phyloP scores from a whole-genome alignment of 1,140 invertebrate genomes.

The Drosophila ogumai region DNA sequence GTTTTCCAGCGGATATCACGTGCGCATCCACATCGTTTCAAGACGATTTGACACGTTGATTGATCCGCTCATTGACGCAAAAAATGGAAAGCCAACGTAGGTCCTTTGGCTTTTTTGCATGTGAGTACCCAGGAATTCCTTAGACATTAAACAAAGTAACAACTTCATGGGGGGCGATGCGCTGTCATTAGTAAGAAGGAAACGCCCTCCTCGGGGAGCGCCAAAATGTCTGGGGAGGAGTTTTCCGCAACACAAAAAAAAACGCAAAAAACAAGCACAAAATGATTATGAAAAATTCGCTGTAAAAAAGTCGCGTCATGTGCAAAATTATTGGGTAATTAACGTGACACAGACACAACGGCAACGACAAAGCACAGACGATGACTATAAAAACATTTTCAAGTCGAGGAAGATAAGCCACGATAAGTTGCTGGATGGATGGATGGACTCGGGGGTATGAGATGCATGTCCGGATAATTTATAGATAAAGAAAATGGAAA shows the following conservation, averaged over 20 bases:
- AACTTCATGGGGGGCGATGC: conserved; percentile 61
- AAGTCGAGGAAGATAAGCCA: conserved; percentile 35
- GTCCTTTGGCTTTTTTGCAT: conserved; percentile 49
- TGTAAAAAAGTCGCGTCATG: conserved; percentile 67
- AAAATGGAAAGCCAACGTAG: conserved; percentile 64
- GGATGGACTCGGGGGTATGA: conserved; percentile 30
- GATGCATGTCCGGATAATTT: conserved; percentile 68
- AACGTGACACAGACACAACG: conserved; percentile 57
- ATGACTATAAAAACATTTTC: conserved; percentile 47
- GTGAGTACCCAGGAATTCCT: conserved; percentile 44
- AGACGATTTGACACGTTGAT: conserved; percentile 79
- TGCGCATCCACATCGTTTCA: conserved; percentile 62
- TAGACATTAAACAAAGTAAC: conserved; percentile 75
- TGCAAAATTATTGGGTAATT: conserved; percentile 78
- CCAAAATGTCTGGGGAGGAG: conserved; percentile 45
- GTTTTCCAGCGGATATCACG: conserved; percentile 73
- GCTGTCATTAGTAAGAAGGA: conserved; percentile 58
- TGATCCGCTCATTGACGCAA: conserved; percentile 78
- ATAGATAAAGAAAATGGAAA: conserved; percentile 67
- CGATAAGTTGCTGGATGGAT: conserved; percentile 23
- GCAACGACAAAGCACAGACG: conserved; percentile 34
- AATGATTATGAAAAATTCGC: conserved; percentile 61
- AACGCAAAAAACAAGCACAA: conserved; percentile 6
- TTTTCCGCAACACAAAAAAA: conserved; percentile 21
- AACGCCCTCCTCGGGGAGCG: conserved; percentile 54